Conservation (phyloP, 2,113 vertebrate species). For the Neodon shergylaensis region DNA sequence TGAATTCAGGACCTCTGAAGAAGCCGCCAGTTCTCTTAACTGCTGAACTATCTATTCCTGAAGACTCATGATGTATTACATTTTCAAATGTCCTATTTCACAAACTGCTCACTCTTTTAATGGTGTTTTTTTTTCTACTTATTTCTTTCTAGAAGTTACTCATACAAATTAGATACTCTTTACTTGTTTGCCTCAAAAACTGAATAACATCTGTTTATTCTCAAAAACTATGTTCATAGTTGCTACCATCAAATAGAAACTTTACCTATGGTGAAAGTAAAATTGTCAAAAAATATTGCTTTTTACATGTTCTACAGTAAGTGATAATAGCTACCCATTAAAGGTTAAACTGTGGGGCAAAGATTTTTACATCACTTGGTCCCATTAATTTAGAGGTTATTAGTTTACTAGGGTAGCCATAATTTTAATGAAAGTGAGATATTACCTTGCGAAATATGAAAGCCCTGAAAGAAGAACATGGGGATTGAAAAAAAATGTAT, state of each 20-base stretch:
- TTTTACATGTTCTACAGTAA: conserved; percentile 28
- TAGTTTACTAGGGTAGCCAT: not conserved
- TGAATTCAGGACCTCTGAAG: not conserved
- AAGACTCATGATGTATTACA: not conserved
- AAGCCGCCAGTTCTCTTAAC: not conserved
- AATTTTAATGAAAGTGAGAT: conserved; percentile 36
- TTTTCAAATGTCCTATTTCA: not conserved
- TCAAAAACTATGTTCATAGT: not conserved
- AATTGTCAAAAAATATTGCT: not conserved
- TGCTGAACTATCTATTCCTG: not conserved
- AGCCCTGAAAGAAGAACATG: conserved; percentile 26
- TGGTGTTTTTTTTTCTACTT: not conserved
- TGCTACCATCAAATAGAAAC: not conserved
- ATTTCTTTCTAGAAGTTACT: conserved; percentile 27
- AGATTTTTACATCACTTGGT: conserved; percentile 9
- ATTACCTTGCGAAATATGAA: not conserved
- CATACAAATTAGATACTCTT: conserved; percentile 13
- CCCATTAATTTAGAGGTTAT: not conserved
- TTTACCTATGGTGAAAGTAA: not conserved
- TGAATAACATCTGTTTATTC: not conserved
- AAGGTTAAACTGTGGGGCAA: conserved; percentile 15
- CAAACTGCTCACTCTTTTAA: not conserved
- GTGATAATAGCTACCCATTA: not conserved
- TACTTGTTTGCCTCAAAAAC: not conserved
- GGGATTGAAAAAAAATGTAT: not conserved